Evolutionary conservation across 1,140 invertebrate species (phyloP).

Genomic region (Diorhabda carinulata): DNA sequence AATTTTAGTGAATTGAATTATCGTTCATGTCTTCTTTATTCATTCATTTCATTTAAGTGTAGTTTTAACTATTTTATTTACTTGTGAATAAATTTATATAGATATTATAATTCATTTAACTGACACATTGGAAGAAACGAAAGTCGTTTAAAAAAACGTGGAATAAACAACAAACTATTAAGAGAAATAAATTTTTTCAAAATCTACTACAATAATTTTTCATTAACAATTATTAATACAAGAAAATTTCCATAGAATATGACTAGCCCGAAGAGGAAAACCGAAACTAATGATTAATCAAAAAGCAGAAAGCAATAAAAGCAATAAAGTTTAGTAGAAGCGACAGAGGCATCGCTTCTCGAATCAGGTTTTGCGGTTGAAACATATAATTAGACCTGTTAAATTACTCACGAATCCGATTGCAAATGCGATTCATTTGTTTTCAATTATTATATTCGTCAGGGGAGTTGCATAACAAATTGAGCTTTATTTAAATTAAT

Average conservation of each 20-base stretch:
- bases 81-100: too few species aligned
- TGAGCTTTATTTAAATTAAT: slow-evolving; percentile 1
- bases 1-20: too few species aligned
- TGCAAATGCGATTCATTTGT: slow-evolving; percentile 2
- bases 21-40: too few species aligned
- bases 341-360: background rate
- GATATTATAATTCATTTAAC: too few species aligned
- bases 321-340: background rate
- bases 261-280: background rate
- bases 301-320: background rate
- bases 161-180: too few species aligned
- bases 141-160: too few species aligned
- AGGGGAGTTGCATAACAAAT: slow-evolving; percentile 2
- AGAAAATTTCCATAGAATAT: background rate
- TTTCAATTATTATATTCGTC: slow-evolving; percentile 3
- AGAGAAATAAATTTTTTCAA: too few species aligned
- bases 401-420: background rate
- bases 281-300: background rate
- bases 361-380: background rate
- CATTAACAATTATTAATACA: too few species aligned
- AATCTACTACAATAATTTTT: too few species aligned
- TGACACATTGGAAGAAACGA: too few species aligned
- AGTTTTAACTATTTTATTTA: too few species aligned
- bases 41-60: too few species aligned
- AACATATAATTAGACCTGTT: slow-evolving; percentile 2